phyloP scores from a whole-genome alignment of 2,888 invertebrate genomes.

The Agriotes lineatus region DNA sequence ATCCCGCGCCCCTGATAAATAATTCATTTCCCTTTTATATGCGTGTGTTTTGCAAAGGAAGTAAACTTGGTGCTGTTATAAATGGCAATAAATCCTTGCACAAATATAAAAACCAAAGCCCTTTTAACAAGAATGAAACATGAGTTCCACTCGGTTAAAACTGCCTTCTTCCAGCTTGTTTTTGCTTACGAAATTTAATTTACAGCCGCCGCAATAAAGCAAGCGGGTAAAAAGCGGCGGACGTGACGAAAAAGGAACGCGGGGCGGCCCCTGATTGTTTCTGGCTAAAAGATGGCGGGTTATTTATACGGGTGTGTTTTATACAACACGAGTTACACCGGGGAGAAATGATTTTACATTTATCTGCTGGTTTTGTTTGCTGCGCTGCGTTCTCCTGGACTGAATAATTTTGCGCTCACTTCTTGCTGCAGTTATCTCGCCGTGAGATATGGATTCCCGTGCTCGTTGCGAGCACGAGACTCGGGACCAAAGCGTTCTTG shows the following conservation, averaged over 20 bases:
- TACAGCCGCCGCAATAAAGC: slow-evolving; percentile 32
- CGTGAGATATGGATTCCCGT: slow-evolving; percentile 10
- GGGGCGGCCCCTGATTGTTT: slow-evolving; percentile 48
- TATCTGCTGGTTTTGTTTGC: slow-evolving; percentile 46
- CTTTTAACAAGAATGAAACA: slow-evolving; percentile 35
- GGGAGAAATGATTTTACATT: slow-evolving; percentile 54
- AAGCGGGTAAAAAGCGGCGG: slow-evolving; percentile 34
- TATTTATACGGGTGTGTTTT: slow-evolving; percentile 38
- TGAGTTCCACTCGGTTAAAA: slow-evolving; percentile 38
- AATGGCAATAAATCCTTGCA: slow-evolving; percentile 32
- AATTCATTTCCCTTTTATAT: slow-evolving; percentile 30
- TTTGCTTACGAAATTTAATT: slow-evolving; percentile 38
- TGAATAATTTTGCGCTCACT: slow-evolving; percentile 24
- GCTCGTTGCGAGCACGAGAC: background rate
- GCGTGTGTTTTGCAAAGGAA: slow-evolving; percentile 27
- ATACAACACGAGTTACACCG: slow-evolving; percentile 39
- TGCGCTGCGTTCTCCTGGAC: slow-evolving; percentile 7
- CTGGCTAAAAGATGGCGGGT: slow-evolving; percentile 38
- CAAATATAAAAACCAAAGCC: slow-evolving; percentile 32
- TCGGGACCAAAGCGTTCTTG: slow-evolving; percentile 3
- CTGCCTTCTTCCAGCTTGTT: slow-evolving; percentile 26
- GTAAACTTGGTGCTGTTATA: slow-evolving; percentile 21
- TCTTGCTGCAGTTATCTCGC: slow-evolving; percentile 12
- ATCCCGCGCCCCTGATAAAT: slow-evolving; percentile 18
- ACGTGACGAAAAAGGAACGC: slow-evolving; percentile 46